phyloP scores from a whole-genome alignment of 2,797 vertebrate genomes.

The Squalus acanthias region DNA sequence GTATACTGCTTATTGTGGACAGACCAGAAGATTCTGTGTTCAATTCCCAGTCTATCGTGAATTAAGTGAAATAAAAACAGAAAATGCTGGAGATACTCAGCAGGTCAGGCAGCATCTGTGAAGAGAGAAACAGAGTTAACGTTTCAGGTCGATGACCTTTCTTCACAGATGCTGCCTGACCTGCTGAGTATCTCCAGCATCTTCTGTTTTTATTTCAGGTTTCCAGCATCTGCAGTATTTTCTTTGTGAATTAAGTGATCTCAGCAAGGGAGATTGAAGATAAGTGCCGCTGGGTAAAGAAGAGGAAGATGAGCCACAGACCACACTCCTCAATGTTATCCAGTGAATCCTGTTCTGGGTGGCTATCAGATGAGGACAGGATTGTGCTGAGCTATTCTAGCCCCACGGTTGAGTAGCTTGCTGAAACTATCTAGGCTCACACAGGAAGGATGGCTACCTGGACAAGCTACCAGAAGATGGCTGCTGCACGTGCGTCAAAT shows the following conservation, averaged over 20 bases:
- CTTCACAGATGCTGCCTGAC: too few relatives aligned
- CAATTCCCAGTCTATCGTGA: background rate
- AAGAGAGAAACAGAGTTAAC: too few relatives aligned
- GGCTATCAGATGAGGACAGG: background rate
- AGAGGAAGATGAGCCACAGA: background rate
- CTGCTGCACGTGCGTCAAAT: background rate
- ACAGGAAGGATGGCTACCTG: background rate
- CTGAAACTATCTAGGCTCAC: background rate
- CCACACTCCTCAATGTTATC: background rate
- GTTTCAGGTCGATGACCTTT: too few relatives aligned
- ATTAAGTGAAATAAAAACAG: background rate
- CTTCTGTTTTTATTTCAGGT: too few relatives aligned
- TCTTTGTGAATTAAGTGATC: background rate
- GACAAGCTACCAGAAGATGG: background rate
- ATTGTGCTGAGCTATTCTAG: background rate
- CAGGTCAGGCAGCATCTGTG: too few relatives aligned
- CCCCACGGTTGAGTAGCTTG: background rate
- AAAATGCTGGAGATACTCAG: too few relatives aligned
- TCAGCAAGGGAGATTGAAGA: background rate
- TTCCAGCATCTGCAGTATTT: too few relatives aligned
- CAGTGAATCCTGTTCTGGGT: background rate
- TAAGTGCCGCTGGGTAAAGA: background rate
- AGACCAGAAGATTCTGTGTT: background rate
- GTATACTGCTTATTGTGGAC: background rate
- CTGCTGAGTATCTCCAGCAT: too few relatives aligned